Evolutionary conservation across 2,113 vertebrate species (phyloP).

Genomic region (Oriolus oriolus): DNA sequence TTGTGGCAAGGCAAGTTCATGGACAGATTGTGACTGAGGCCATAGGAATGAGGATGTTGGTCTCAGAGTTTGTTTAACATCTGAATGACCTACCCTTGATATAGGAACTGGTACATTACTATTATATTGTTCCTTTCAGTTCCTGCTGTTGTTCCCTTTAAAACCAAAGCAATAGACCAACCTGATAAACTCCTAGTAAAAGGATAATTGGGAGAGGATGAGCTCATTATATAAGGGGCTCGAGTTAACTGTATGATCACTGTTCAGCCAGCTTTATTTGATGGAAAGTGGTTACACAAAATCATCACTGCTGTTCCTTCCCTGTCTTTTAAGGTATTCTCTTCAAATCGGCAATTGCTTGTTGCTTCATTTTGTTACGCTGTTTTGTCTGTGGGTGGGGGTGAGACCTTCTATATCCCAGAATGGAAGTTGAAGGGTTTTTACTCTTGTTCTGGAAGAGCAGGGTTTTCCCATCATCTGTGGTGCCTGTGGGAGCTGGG

Average conservation of each 20-base stretch:
- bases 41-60: slow-evolving; percentile 30
- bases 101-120: background rate
- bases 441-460: background rate
- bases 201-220: background rate
- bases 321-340: background rate
- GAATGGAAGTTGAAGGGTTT: background rate
- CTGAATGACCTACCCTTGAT: background rate
- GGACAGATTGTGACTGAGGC: background rate
- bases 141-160: background rate
- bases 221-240: background rate
- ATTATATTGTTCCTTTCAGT: background rate
- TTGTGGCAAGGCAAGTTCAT: background rate
- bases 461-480: background rate
- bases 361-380: background rate
- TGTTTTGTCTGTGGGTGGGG: background rate
- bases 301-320: background rate
- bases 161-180: background rate
- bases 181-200: background rate
- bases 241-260: background rate
- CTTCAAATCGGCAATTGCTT: background rate
- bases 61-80: background rate
- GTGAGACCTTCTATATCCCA: background rate
- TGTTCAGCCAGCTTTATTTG: background rate
- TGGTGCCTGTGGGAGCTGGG: background rate
- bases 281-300: background rate